Evolutionary conservation across 2,113 vertebrate species (phyloP), one percentile per base, ranked within the genome.

Genomic region (Ameiurus melas): DNA sequence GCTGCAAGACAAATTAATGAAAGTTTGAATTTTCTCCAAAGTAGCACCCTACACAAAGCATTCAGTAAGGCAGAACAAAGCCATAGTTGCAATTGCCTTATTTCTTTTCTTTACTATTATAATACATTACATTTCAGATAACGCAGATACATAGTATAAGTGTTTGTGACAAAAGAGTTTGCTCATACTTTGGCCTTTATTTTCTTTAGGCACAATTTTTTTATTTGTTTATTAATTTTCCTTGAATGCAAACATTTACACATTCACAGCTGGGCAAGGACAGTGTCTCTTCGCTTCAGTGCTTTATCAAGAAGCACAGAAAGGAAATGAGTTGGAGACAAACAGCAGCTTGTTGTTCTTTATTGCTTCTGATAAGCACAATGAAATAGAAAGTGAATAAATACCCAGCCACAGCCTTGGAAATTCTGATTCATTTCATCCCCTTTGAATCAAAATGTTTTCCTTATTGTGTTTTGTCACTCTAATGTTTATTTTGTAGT

Each of bases 281-380:
- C 77, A 73, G 43, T 70, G 64, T n/a, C 12, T 83, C n/a, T 82
- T 75, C 60, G 78, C 36, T 79, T 87, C 86, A 85, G n/a, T 88
- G 78, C 73, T 66, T 86, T 79, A 79, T 79, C 85, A 86, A 79
- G 39, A 53, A 64, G 36, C 36, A 62, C 70, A 51, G 73, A 78
- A 73, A 78, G 83, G 77, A 85, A 53, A 83, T 39, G 53, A 64
- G 57, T 36, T 87, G 39, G 77, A 51, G 60, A 82, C 75, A 64
- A 83, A 82, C 58, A 55, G 22, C n/a, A 81, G 82, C 51, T 64
- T 85, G 57, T 78, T 71, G 60, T 77, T 78, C 66, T 77, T 90
- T 85, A 87, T 88, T 75, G 57, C 73, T 75, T 68, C 79, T 85
- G 89, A 87, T 87, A 87, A 82, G 68, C 77, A 68, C 85, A 83